Evolutionary conservation across 2,888 invertebrate species (phyloP).

Genomic region (Drosophila hamatofila): DNA sequence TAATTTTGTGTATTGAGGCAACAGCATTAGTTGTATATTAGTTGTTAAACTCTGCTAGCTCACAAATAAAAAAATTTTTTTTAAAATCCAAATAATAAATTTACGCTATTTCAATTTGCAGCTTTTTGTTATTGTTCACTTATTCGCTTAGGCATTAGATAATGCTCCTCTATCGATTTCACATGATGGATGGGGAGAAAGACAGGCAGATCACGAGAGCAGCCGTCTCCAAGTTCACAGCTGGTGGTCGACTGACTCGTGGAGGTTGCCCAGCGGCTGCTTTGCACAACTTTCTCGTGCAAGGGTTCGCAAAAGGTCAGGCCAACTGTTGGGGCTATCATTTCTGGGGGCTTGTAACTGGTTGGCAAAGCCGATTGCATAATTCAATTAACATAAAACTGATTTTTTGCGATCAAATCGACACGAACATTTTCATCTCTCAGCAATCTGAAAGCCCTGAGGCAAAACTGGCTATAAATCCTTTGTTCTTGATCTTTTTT

Average conservation of each 20-base stretch:
- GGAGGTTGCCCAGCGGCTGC: conserved; percentile 47
- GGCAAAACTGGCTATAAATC: not conserved
- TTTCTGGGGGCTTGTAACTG: conserved; percentile 44
- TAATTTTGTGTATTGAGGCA: conserved; percentile 28
- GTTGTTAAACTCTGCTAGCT: conserved; percentile 24
- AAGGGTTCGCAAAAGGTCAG: conserved; percentile 68
- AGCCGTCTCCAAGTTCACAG: conserved; percentile 66
- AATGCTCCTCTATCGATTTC: conserved; percentile 45
- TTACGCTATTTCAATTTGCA: not conserved
- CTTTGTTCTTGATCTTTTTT: conserved; percentile 13
- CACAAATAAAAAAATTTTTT: conserved; percentile 2
- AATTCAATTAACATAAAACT: conserved; percentile 64
- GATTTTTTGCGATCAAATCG: conserved; percentile 36
- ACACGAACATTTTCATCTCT: conserved; percentile 17
- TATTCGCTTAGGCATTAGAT: conserved; percentile 68
- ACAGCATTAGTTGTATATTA: conserved; percentile 14
- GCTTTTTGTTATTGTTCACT: conserved; percentile 20
- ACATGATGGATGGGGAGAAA: conserved; percentile 58
- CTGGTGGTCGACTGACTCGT: conserved; percentile 40
- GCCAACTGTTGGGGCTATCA: conserved; percentile 41
- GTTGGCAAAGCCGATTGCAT: conserved; percentile 65
- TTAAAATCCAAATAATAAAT: conserved; percentile 23
- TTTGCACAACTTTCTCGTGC: conserved; percentile 57
- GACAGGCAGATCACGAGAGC: conserved; percentile 55
- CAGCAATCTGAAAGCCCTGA: not conserved